Evolutionary conservation across 1,140 invertebrate species (phyloP).

Genomic region (Zaprionus ghesquierei): DNA sequence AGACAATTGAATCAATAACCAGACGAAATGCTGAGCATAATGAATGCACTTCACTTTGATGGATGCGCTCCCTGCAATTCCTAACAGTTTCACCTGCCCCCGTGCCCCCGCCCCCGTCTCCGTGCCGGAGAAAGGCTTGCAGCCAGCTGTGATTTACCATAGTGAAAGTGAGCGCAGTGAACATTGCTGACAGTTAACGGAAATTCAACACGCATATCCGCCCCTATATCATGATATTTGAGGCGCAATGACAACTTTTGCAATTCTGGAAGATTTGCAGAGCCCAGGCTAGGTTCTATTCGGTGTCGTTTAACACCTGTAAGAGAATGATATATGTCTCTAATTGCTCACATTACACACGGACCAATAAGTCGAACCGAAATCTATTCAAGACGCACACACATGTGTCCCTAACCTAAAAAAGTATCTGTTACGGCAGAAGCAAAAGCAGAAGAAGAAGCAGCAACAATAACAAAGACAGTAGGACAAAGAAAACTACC

Average conservation of each 20-base stretch:
- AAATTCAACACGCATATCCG: slow-evolving; percentile 62
- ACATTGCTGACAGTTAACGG: slow-evolving; percentile 31
- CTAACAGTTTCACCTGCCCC: slow-evolving; percentile 46
- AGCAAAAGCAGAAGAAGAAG: background rate
- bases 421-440: slow-evolving; percentile 68
- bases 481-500: slow-evolving; percentile 45
- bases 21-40: slow-evolving; percentile 38
- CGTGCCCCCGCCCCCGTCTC: background rate
- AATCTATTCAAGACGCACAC: slow-evolving; percentile 51
- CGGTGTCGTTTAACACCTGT: slow-evolving; percentile 67
- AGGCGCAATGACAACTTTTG: slow-evolving; percentile 42
- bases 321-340: slow-evolving; percentile 55
- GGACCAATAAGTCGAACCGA: slow-evolving; percentile 71
- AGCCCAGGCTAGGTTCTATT: background rate
- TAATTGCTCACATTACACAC: slow-evolving; percentile 76
- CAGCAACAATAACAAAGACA: slow-evolving; percentile 14
- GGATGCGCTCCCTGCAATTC: slow-evolving; percentile 35
- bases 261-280: background rate
- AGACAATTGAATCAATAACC: slow-evolving; percentile 46
- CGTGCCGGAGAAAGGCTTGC: slow-evolving; percentile 22
- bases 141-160: slow-evolving; percentile 16
- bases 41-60: slow-evolving; percentile 70
- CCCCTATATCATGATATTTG: slow-evolving; percentile 48
- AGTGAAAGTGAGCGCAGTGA: slow-evolving; percentile 9
- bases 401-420: slow-evolving; percentile 55